Conservation (phyloP, 2,888 invertebrate species). For the Archips crataeganus region DNA sequence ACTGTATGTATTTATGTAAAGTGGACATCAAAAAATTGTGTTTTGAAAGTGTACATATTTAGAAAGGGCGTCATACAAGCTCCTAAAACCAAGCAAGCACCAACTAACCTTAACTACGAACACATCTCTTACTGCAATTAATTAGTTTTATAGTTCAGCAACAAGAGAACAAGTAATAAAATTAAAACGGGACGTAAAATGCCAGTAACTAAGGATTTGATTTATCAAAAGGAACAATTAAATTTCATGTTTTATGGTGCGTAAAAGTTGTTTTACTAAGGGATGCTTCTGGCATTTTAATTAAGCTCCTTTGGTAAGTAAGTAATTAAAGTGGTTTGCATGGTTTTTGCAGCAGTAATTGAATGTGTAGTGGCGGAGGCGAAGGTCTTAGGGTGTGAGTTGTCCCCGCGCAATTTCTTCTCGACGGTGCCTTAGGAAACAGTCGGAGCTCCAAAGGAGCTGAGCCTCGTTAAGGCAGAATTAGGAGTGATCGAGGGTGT, state of each 20-base stretch:
- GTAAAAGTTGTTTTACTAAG: constrained; percentile 30
- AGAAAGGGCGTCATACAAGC: no score
- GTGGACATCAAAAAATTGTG: no score
- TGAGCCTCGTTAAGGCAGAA: no score
- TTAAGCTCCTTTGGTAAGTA: constrained; percentile 20
- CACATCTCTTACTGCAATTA: constrained; percentile 14
- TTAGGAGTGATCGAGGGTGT: no score
- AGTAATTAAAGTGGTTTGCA: constrained; percentile 22
- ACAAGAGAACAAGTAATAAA: constrained; percentile 35
- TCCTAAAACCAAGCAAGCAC: no score
- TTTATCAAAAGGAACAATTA: constrained; percentile 37
- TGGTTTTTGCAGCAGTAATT: not conserved
- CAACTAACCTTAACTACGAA: no score
- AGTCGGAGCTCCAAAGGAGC: no score
- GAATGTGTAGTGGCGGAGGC: not conserved
- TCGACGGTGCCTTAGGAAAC: no score
- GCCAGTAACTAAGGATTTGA: constrained; percentile 32
- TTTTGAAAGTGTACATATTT: no score
- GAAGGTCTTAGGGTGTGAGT: no score
- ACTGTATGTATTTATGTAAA: no score
- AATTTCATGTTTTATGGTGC: constrained; percentile 37
- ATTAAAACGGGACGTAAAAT: constrained; percentile 36
- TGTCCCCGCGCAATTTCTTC: no score
- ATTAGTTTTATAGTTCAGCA: constrained; percentile 38
- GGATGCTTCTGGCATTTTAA: constrained; percentile 25